phyloP scores from a whole-genome alignment of 37 sponge, comb jelly and placozoan genomes.

The Axinella damicornis region DNA sequence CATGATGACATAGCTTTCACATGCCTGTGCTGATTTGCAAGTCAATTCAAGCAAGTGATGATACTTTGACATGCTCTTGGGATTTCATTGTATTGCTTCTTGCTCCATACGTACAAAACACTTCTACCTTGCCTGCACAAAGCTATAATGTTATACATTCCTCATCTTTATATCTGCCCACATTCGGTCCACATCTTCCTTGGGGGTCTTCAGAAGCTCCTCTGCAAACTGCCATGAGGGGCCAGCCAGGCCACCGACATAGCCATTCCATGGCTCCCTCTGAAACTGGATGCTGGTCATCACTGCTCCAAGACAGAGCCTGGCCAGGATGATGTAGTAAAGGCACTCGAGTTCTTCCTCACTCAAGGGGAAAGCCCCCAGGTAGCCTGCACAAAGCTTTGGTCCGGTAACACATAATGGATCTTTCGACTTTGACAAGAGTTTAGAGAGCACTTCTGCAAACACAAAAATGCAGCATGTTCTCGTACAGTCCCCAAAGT shows the following conservation, averaged over 20 bases:
- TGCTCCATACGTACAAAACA: too few relatives aligned
- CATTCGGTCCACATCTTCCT: slow-evolving; percentile 8
- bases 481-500: slow-evolving; percentile 22
- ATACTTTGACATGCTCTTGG: too few relatives aligned
- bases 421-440: slow-evolving; percentile 22
- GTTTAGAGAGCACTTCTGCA: slow-evolving; percentile 25
- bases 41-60: too few relatives aligned
- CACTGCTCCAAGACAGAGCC: slow-evolving; percentile 43
- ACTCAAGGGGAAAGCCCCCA: slow-evolving; percentile 9
- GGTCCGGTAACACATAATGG: slow-evolving; percentile 39
- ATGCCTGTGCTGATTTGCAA: too few relatives aligned
- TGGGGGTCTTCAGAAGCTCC: slow-evolving; percentile 3
- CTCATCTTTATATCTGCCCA: neutral
- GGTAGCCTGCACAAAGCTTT: slow-evolving; percentile 48
- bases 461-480: slow-evolving; percentile 54
- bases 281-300: slow-evolving; percentile 13
- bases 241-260: slow-evolving; percentile 1
- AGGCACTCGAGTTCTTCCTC: slow-evolving; percentile 40
- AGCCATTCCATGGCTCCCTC: slow-evolving; percentile 45
- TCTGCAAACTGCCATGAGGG: slow-evolving; percentile 1
- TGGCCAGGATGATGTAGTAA: slow-evolving; percentile 40
- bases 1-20: too few relatives aligned
- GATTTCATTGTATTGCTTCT: too few relatives aligned
- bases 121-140: too few relatives aligned
- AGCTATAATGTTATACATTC: too few relatives aligned